Evolutionary conservation across 2,113 vertebrate species (phyloP), one percentile per base, ranked within the genome.

Genomic region (Corythaixoides concolor): DNA sequence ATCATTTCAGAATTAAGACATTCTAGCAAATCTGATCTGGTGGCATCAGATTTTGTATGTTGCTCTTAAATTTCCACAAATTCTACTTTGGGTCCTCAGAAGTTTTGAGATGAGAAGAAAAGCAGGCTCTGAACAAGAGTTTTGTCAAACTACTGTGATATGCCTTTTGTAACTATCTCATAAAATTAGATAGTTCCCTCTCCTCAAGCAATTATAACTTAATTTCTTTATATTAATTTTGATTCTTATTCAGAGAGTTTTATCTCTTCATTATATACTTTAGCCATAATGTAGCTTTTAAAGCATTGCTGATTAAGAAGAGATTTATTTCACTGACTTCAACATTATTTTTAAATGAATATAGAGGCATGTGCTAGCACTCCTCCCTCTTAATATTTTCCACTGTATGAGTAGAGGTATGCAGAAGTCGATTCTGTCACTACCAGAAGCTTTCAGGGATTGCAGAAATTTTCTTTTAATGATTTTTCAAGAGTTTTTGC

Each of bases 141-240:
- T 89, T 45, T 77, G 24, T 74, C 59, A 37, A 94, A 55, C 64
- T 75, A 28, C 37, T 79, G 66, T 27, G 41, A 74, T 92, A 90
- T 94, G 50, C 39, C 68, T 91, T 95, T 64, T 60, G 21, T 74
- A 83, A 47, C 35, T 83, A 11, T 86, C 67, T 95, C 66, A 85
- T 94, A 64, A 94, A 77, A 59, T 91, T 70, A 82, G 76, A 63
- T 52, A 78, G 68, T 91, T 92, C 63, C 66, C 87, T 94, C 49
- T 90, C 58, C 87, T 94, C 67, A 83, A 81, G 85, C 89, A 97
- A 89, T 93, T 95, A 85, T 47, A 87, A 88, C 76, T 90, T 78
- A 80, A 96, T 84, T 96, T 96, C 79, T 94, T 93, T 91, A 16
- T 96, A 96, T 88, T 96, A 92, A 94, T 95, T 95, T 96, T 96